Base-by-base conservation (phyloP, 2,888 invertebrate genomes). In the Pandemis corylana region DNA sequence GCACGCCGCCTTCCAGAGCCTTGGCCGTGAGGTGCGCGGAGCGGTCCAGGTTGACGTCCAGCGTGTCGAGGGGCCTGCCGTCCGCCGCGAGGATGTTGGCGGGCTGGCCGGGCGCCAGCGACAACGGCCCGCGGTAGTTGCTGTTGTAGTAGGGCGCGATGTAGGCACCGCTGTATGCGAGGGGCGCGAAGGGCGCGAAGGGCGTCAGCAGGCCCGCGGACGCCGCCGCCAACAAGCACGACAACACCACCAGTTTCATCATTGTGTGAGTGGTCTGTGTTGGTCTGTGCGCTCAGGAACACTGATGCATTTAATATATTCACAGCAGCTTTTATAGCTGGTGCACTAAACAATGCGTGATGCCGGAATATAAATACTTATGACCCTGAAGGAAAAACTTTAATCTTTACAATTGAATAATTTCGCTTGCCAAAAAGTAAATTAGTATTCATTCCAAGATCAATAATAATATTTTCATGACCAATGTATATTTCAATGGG, bases 171-270 rank as follows among this genome's bases (percentile, higher is more conserved):
- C 77, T 62, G 77, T 81, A 82, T 6, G 92, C 12, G 87, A 77
- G 59, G 77, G 51, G 82, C 56, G 6, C 81, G 9, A 77, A 67
- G 80, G 81, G n/a, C 79, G 65, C 59, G 44, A 84, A 80, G 12
- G 92, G 92, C 79, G 77, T 77, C 72, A 84, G 42, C 68, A 80
- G 78, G 59, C 89, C 86, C 79, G 96, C 96, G 73, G 90, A 86
- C 80, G 90, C 95, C 81, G 94, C 90, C 81, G 95, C 95, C 82
- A 96, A 15, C 64, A 64, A 88, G 89, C 95, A 95, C 85, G 92
- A 95, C 94, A 96, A 95, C 87, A 95, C 95, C 91, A 95, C 95
- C 92, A 93, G 82, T 84, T 92, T 93, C 84, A 87, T 91, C 93
- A 94, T 94, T 84, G 86, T 92, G 88, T 82, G 78, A 85, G 85